These are phyloP conservation scores for Arenicola marina DNA, from an alignment of 2,888 invertebrate species.

Conservation along the genomic window DNA sequence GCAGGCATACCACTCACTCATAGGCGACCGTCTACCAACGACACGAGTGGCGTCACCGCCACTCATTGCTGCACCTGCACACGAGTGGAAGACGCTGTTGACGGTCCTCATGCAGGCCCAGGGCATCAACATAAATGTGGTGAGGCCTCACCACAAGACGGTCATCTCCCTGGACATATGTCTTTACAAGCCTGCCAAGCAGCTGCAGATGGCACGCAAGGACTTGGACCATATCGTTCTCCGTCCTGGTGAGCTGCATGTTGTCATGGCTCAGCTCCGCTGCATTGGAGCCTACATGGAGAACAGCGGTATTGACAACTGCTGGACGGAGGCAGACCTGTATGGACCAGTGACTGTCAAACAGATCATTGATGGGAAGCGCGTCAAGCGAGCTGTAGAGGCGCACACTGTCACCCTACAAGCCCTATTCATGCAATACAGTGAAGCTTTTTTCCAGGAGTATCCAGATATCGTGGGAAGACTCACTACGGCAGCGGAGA, in stretches of 20 bases:
- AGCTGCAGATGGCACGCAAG: background rate
- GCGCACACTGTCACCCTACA: no score
- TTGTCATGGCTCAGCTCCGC: constrained; percentile 2
- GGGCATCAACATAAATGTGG: constrained; percentile 1
- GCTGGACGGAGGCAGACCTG: constrained; percentile 5
- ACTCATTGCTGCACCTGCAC: constrained; percentile 3
- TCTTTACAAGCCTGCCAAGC: background rate
- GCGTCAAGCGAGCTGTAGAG: background rate
- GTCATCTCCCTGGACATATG: constrained; percentile 1
- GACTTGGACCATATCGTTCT: background rate
- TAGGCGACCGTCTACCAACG: background rate
- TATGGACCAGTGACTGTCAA: constrained; percentile 5
- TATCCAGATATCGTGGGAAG: no score
- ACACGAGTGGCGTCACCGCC: background rate
- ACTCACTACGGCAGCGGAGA: no score
- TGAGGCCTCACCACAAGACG: background rate
- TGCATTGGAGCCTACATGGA: constrained; percentile 8
- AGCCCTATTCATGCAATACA: no score
- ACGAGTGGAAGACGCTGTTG: constrained; percentile 7
- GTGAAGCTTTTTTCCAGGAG: no score
- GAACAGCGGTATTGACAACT: constrained; percentile 6
- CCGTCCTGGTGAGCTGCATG: background rate
- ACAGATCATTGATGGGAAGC: constrained; percentile 10
- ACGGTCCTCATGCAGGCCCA: constrained; percentile 9
- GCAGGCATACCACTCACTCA: constrained; percentile 1